Evolutionary conservation across 1,140 invertebrate species (phyloP), one percentile per base, ranked within the genome.

Genomic region (Brachionus plicatilis): DNA sequence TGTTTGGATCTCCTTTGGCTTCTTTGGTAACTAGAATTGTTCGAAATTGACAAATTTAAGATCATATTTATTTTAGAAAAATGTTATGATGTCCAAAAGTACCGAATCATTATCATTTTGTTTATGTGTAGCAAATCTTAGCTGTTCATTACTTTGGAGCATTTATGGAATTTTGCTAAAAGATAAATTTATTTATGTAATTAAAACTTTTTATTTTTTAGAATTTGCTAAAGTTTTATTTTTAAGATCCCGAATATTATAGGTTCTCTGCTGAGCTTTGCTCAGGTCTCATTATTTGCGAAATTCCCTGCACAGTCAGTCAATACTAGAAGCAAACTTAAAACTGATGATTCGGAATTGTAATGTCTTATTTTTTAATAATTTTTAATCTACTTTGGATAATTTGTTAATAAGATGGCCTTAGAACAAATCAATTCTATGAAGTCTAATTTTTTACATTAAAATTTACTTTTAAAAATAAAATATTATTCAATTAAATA

Each of bases 1-100:
- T 83, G 82, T 83, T 83, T 56, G 82, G 82, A 29, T 83, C 82
- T 9, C 82, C 82, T 33, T 72, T 83, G 17, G 65, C 82, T 17
- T 83, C 82, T 24, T 29, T 83, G 11, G 82, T 83, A 83, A 70
- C 3, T 17, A 9, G 11, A 9, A 11, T 41, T 43, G 17, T 1
- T 9, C 1, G 20, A 53, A 2, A 37, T 37, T 37, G 33, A 7
- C 33, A 37, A 20, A 14, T 65, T 53, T 11, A 50, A 65, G 12
- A 37, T 29, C 7, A 7, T n/a, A 17, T 8, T 56, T 68, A 45
- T 68, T 68, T 50, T 27, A 83, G 82, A 83, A 17, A 47, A 60
- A 70, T 37, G 82, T 83, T 47, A 47, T 83, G 43, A 68, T 50
- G 20, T 29, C 24, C 0, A 68, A 72, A 83, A 83, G 82, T 56